Conservation (phyloP, 2,888 invertebrate genomes). For the Noctua janthe region DNA sequence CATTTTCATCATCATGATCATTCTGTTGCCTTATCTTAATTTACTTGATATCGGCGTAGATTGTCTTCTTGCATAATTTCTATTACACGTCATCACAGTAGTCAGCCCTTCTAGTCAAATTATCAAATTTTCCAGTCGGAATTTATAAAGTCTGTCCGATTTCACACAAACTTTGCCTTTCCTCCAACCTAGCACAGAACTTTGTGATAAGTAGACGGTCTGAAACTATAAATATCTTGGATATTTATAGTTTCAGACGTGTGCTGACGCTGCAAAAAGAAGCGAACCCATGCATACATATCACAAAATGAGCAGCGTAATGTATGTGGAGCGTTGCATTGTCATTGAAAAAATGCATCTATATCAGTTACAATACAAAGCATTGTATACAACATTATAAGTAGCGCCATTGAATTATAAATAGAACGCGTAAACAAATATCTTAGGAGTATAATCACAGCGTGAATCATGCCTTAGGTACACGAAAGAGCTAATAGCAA, state of each 20-base stretch:
- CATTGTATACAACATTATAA: constrained; percentile 54
- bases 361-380: constrained; percentile 55
- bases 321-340: constrained; percentile 32
- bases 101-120: neutral
- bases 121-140: neutral
- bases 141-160: neutral
- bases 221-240: constrained; percentile 20
- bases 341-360: constrained; percentile 60
- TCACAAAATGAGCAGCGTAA: constrained; percentile 30
- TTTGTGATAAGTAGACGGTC: constrained; percentile 1
- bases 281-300: constrained; percentile 35
- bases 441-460: constrained; percentile 56
- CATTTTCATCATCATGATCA: neutral
- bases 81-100: neutral
- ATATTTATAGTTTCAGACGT: too few relatives aligned
- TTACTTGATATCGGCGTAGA: neutral
- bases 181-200: neutral
- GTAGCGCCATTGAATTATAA: constrained; percentile 62
- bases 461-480: constrained; percentile 45
- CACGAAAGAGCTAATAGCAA: constrained; percentile 33
- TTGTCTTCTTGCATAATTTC: neutral
- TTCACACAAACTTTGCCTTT: neutral
- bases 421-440: constrained; percentile 65
- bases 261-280: constrained; percentile 16
- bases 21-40: neutral